Conservation (phyloP, 2,113 vertebrate species). For the Oryzias melastigma region DNA sequence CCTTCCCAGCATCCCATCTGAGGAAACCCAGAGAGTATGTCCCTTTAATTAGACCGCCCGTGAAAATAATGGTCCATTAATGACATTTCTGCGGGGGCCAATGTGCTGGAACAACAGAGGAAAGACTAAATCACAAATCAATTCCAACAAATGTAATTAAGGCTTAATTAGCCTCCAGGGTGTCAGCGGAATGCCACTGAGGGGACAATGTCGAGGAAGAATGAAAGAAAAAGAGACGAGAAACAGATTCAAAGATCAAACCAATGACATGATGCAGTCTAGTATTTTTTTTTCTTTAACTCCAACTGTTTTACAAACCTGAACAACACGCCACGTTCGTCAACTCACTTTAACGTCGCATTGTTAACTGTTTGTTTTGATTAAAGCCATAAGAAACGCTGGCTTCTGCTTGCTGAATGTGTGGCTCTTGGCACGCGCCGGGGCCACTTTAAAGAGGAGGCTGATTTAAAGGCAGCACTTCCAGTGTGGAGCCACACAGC, state of each 20-base stretch:
- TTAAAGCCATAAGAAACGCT: constrained; percentile 40
- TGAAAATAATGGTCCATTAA: constrained; percentile 83
- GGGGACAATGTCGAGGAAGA: constrained; percentile 41
- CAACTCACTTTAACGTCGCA: not conserved
- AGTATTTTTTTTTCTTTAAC: not conserved
- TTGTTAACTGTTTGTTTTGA: constrained; percentile 39
- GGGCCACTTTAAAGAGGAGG: constrained; percentile 45
- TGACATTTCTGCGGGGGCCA: constrained; percentile 81
- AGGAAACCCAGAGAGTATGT: constrained; percentile 69
- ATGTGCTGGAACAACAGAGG: constrained; percentile 81
- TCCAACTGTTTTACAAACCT: constrained; percentile 27
- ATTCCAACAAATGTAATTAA: constrained; percentile 87
- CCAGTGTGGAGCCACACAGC: constrained; percentile 64
- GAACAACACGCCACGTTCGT: constrained; percentile 14
- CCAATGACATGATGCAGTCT: too few species aligned
- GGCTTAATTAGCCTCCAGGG: constrained; percentile 83
- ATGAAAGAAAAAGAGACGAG: constrained; percentile 40
- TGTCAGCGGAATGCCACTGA: constrained; percentile 59
- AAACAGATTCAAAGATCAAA: constrained; percentile 49
- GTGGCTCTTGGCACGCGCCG: constrained; percentile 62
- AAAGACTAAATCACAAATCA: constrained; percentile 83
- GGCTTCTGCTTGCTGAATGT: constrained; percentile 47
- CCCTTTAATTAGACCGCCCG: constrained; percentile 76
- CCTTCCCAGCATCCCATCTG: constrained; percentile 63
- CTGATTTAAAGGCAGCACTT: constrained; percentile 73